A percentile compares a stretch with the other conserved stretches of the same genome.
Evolutionary conservation across 1,140 invertebrate species (phyloP).

Genomic region (Pseudomyrmex flavicornis): DNA sequence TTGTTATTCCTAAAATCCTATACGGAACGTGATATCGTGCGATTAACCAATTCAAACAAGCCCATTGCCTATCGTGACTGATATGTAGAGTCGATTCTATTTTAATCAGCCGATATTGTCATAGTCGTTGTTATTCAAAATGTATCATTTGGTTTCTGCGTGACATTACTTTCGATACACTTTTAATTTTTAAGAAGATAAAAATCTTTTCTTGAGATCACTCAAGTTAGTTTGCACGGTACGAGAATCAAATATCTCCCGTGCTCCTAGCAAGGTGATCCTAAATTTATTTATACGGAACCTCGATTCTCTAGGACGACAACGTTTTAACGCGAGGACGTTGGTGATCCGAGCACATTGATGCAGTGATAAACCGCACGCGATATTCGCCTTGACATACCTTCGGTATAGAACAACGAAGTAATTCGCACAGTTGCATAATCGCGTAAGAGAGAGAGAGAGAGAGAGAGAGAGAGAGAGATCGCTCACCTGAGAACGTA

Average conservation of each 20-base stretch:
- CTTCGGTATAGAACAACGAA: slow-evolving; percentile 6
- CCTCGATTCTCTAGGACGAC: neutral
- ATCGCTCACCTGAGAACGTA: slow-evolving; percentile 64
- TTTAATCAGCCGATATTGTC: too few species aligned
- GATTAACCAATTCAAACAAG: too few species aligned
- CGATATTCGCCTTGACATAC: slow-evolving; percentile 59
- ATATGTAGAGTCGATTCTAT: too few species aligned
- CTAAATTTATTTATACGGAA: slow-evolving; percentile 4
- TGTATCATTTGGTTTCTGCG: neutral
- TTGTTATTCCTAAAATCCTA: too few species aligned
- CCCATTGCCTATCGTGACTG: too few species aligned
- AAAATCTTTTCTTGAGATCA: neutral
- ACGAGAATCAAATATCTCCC: neutral
- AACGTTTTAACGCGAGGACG: slow-evolving; percentile 1
- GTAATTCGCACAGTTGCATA: neutral
- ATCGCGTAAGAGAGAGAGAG: neutral
- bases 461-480: neutral
- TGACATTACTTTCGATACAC: neutral
- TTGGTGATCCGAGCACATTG: neutral
- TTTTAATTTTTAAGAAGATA: neutral
- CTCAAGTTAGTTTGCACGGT: too few species aligned
- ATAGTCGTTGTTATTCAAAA: neutral
- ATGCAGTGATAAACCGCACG: slow-evolving; percentile 33
- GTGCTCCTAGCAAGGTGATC: neutral
- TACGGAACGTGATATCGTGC: too few species aligned